Evolutionary conservation across 2,888 invertebrate species (phyloP).

Genomic region (Hylaea fasciaria): DNA sequence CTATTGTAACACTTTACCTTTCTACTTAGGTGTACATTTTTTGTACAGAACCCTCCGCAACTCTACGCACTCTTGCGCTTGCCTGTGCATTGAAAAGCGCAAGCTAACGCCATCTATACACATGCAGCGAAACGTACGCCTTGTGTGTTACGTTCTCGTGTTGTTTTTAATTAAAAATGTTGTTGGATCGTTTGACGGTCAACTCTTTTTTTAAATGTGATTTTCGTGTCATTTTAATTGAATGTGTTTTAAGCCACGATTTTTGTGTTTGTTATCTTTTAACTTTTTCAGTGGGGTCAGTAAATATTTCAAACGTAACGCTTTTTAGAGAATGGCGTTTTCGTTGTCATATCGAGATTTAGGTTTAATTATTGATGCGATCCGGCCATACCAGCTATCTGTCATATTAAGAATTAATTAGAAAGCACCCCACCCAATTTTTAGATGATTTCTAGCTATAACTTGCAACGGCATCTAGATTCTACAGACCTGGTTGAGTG

Average conservation of each 20-base stretch:
- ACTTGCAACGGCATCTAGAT: no score
- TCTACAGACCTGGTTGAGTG: no score
- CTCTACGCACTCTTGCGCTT: not conserved
- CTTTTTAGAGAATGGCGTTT: no score
- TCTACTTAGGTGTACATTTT: not conserved
- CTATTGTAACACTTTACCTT: no score
- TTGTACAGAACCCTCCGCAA: not conserved
- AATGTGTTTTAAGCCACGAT: not conserved
- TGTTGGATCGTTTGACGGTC: constrained; percentile 31
- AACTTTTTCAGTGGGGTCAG: not conserved
- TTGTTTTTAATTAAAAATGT: constrained; percentile 45
- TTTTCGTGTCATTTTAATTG: constrained; percentile 39
- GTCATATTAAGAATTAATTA: no score
- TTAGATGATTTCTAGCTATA: no score
- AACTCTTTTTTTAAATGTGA: constrained; percentile 31
- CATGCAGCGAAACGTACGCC: not conserved
- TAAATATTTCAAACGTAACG: not conserved
- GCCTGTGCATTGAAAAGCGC: constrained; percentile 28
- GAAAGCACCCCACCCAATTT: no score
- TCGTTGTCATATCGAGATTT: no score
- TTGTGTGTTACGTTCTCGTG: constrained; percentile 19
- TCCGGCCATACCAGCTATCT: no score
- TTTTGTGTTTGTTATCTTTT: not conserved
- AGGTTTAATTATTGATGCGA: no score
- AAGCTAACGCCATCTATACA: constrained; percentile 35